phyloP scores from a whole-genome alignment of 2,888 invertebrate genomes.

The Panzeria rudis region DNA sequence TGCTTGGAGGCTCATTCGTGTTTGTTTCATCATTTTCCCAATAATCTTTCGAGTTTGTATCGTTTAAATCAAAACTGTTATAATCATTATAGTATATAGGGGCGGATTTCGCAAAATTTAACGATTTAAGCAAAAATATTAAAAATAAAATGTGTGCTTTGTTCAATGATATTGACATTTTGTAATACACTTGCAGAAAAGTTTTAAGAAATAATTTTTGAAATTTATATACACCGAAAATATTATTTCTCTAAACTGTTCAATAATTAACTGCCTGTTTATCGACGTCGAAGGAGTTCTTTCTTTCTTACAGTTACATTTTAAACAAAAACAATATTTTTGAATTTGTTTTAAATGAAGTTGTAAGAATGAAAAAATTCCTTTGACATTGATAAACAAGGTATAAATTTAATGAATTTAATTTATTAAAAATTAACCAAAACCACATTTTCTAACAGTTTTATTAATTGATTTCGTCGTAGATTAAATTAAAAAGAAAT shows the following conservation, averaged over 20 bases:
- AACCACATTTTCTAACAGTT: no score
- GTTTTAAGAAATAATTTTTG: not conserved
- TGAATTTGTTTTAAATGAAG: no score
- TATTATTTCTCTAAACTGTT: not conserved
- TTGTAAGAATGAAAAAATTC: no score
- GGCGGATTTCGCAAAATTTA: not conserved
- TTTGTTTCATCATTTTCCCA: not conserved
- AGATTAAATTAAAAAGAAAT: no score
- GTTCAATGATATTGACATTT: slow-evolving; percentile 21
- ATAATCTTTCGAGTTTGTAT: slow-evolving; percentile 33
- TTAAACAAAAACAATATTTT: no score
- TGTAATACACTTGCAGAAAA: not conserved
- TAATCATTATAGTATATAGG: slow-evolving; percentile 26
- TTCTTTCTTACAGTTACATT: no score
- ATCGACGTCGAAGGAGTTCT: no score
- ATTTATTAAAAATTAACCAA: no score
- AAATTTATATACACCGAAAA: not conserved
- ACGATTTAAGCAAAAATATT: slow-evolving; percentile 44
- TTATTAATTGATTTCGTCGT: no score
- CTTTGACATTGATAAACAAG: no score
- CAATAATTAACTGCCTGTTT: no score
- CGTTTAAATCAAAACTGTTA: not conserved
- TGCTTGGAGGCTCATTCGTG: not conserved
- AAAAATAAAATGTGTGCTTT: slow-evolving; percentile 46
- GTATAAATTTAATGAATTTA: no score